Base-by-base conservation (phyloP, 2,888 invertebrate species). In the Drosophila colorata region DNA sequence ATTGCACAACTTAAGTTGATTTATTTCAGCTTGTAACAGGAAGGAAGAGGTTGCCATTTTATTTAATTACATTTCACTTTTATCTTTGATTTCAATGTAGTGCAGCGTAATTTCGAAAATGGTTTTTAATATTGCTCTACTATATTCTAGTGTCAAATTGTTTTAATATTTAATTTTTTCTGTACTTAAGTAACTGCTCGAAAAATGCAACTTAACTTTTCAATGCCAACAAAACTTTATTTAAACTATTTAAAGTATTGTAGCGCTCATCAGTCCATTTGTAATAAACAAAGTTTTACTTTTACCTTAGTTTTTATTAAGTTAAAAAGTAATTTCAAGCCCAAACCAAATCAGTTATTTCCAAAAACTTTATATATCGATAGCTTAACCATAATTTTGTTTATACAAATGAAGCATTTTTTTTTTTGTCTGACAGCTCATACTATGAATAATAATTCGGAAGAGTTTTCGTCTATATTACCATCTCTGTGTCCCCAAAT, bases 371-470 rank as follows among this genome's bases (percentile, higher is more conserved):
- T 6, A 14, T 14, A 1, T 28, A 28, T 28, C 28, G 2, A 28
- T 8, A 28, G 2, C 28, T 35, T 14, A n/a, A 35, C 14, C 1
- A 11, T 6, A 1, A 7, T 13, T 6, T 20, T 18, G 0, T 20
- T 35, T 1, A 25, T 23, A 2, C 3, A n/a, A 35, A 35, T 14
- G 4, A 37, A 7, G 5, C 13, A n/a, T 2, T 14, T 7, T 6
- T 0, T 14, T 14, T 2, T 9, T 16, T 4, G 8, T 4, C 16
- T 9, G 2, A 13, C 5, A 37, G n/a, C 16, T 23, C 16, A 6
- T 31, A 14, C 14, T 56, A 35, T 61, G 52, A 43, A 69, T 69
- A 65, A 51, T 59, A 61, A 47, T 41, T 25, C 13, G 28, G 38
- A 38, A 59, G 35, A 64, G 38, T 46, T 59, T 20, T 5, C 7